phyloP scores from a whole-genome alignment of 2,797 vertebrate species.

The Varecia variegata region DNA sequence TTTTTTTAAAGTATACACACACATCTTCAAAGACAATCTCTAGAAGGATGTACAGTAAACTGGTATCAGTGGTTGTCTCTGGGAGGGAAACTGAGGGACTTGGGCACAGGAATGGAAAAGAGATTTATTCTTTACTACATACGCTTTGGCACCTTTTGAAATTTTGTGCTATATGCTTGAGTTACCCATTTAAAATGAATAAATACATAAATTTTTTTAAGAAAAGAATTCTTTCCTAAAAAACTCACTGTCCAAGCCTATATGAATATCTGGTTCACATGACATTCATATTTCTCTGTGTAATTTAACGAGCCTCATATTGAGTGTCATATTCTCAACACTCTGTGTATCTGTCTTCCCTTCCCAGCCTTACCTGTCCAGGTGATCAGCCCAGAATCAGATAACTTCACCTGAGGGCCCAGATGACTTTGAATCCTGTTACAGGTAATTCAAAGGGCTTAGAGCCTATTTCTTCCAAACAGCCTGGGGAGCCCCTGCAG shows the following conservation, averaged over 20 bases:
- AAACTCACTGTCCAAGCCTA: background rate
- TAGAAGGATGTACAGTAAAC: background rate
- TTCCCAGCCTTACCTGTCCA: background rate
- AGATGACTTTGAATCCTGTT: background rate
- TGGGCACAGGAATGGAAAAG: background rate
- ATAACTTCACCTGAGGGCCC: background rate
- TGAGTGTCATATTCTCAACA: background rate
- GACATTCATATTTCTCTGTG: background rate
- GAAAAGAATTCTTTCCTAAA: background rate
- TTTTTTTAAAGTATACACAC: background rate
- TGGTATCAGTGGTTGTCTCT: background rate
- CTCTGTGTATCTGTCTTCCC: background rate
- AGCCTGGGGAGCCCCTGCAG: background rate
- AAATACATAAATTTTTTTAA: background rate
- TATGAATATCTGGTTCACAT: background rate
- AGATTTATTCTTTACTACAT: background rate
- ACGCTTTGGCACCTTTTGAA: background rate
- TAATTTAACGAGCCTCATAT: background rate
- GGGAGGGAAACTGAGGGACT: background rate
- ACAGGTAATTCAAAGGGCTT: background rate
- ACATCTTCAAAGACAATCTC: background rate
- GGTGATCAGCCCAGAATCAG: background rate
- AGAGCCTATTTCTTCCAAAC: background rate
- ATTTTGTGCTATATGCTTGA: background rate
- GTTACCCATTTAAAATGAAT: conserved; percentile 7